Evolutionary conservation across 1,140 invertebrate species (phyloP).

Genomic region (Anastatus disparis): DNA sequence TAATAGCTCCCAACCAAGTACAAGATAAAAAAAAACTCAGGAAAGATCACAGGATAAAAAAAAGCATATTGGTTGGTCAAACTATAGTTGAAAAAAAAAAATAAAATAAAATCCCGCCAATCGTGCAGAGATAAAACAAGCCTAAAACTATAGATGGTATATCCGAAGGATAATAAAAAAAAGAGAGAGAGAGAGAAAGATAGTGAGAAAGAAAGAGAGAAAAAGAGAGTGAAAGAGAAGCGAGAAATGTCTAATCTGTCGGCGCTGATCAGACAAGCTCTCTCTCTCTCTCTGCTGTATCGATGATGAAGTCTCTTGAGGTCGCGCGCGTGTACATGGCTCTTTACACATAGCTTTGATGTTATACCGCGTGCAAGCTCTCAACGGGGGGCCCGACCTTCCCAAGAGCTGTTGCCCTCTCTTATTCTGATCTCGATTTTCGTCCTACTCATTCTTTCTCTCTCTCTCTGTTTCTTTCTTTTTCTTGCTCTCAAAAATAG

Average conservation of each 20-base stretch:
- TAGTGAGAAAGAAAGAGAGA: slow-evolving; percentile 35
- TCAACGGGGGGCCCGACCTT: slow-evolving; percentile 57
- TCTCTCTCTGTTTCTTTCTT: not conserved
- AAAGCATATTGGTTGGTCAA: no score
- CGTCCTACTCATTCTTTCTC: slow-evolving; percentile 40
- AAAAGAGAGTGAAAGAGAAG: slow-evolving; percentile 8
- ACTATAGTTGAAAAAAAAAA: no score
- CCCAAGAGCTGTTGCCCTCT: slow-evolving; percentile 15
- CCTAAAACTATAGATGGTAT: no score
- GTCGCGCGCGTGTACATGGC: no score
- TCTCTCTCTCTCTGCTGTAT: no score
- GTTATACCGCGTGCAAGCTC: slow-evolving; percentile 53
- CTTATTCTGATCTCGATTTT: slow-evolving; percentile 52
- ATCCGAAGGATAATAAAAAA: slow-evolving; percentile 32
- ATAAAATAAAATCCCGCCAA: no score
- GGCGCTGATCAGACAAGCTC: slow-evolving; percentile 64
- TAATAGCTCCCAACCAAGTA: not conserved
- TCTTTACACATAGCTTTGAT: no score
- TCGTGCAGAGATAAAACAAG: not conserved
- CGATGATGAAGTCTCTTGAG: slow-evolving; percentile 64
- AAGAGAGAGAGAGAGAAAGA: slow-evolving; percentile 37
- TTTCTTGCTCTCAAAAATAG: not conserved
- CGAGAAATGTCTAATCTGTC: slow-evolving; percentile 61
- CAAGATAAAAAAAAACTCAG: no score
- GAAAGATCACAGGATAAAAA: no score